Evolutionary conservation across 2,888 invertebrate genomes (phyloP), one percentile per base, ranked within the genome.

Genomic region (Adelphocoris suturalis): DNA sequence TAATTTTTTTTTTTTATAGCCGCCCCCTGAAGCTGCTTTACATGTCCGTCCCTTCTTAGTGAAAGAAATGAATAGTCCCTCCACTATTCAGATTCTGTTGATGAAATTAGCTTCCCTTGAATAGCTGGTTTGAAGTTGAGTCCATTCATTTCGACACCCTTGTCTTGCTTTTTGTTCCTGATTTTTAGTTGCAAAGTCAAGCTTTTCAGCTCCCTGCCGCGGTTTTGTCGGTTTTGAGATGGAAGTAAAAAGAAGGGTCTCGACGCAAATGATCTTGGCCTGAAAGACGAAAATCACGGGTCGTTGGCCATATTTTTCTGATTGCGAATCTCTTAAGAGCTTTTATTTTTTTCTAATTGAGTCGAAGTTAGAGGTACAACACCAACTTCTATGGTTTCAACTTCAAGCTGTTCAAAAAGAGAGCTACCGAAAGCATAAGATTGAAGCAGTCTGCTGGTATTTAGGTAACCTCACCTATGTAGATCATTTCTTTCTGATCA

Each of bases 81-180:
- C 68, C 27, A 52, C 52, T 16, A 16, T 61, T 14, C 23, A 68
- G 27, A 68, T 19, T 27, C 68, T 0, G 19, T 68, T 68, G 0
- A 16, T n/a, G 12, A 68, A 68, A 68, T 68, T 68, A 68, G 23
- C 68, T 68, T 19, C 27, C n/a, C 3, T 7, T 27, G 7, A 47
- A 80, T 37, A 11, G 19, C 13, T 80, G 14, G n/a, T 48, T 37
- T 37, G 19, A 47, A 47, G 80, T 37, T 0, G n/a, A 47, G 80
- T 48, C 46, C 46, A 80, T 47, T 46, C 80, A 19, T 37, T 37
- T 80, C 46, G 46, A 4, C 80, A 37, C 46, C 2, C 14, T 46
- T 28, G 80, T 80, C 80, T 14, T 5, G 2, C 48, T 46, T 80
- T 80, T 48, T 46, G 80, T 80, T 19, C 37, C 12, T 80, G 46